Evolutionary conservation across 2,797 vertebrate genomes (phyloP).

Genomic region (Neomorphus geoffroyi): DNA sequence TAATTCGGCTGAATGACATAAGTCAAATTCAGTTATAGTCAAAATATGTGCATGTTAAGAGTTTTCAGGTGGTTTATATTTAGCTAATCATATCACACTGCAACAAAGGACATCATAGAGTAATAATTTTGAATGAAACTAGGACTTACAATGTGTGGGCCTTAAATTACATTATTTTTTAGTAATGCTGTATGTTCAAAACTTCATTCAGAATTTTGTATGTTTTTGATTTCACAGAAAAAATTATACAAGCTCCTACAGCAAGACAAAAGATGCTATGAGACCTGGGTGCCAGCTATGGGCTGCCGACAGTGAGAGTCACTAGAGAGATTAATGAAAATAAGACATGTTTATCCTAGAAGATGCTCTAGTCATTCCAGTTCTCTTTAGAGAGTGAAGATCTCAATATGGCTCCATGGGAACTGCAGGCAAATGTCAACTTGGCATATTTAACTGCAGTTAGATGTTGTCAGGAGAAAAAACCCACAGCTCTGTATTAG

Average conservation of each 20-base stretch:
- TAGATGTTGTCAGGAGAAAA: background rate
- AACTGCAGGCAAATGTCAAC: constrained; percentile 44
- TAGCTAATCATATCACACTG: background rate
- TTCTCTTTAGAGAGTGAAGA: constrained; percentile 18
- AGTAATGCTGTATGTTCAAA: background rate
- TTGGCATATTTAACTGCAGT: constrained; percentile 25
- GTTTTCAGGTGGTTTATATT: background rate
- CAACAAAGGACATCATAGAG: background rate
- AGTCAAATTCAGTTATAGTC: background rate
- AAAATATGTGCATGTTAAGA: background rate
- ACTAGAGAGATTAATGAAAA: constrained; percentile 11
- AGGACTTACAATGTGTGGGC: background rate
- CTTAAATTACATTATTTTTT: background rate
- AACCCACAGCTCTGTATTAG: background rate
- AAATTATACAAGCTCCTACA: background rate
- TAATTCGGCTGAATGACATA: background rate
- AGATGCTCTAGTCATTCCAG: background rate
- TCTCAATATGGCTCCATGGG: constrained; percentile 22
- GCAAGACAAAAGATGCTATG: background rate
- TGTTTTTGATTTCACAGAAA: background rate
- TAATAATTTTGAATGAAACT: background rate
- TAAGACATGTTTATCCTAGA: background rate
- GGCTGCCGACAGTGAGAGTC: background rate
- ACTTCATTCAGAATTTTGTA: background rate
- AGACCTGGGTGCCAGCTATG: background rate